Conservation (phyloP, 2,797 vertebrate genomes). For the Serranus cabrilla region DNA sequence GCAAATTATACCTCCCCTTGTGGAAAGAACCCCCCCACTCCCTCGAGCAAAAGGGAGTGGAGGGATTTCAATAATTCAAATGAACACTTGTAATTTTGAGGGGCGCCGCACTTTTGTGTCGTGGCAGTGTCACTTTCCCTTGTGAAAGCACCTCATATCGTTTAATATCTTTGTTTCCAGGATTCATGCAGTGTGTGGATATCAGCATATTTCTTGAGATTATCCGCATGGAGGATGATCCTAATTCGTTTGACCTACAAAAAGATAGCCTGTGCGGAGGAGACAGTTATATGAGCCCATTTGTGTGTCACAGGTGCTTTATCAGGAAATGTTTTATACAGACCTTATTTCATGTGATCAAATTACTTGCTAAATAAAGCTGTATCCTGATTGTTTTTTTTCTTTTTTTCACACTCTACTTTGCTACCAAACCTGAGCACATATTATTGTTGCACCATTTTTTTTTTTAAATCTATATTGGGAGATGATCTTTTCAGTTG, state of each 20-base stretch:
- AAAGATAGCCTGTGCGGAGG: slow-evolving; percentile 50
- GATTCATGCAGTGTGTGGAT: slow-evolving; percentile 58
- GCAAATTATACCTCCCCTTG: slow-evolving; percentile 53
- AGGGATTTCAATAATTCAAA: slow-evolving; percentile 72
- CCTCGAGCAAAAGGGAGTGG: slow-evolving; percentile 39
- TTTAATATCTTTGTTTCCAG: slow-evolving; percentile 73
- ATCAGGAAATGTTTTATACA: slow-evolving; percentile 45
- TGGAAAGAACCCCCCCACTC: slow-evolving; percentile 37
- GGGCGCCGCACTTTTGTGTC: slow-evolving; percentile 47
- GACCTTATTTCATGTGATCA: slow-evolving; percentile 34
- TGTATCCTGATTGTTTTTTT: not conserved
- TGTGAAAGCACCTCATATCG: slow-evolving; percentile 52
- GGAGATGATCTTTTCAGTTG: slow-evolving; percentile 35
- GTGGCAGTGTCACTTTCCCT: slow-evolving; percentile 54
- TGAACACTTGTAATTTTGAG: slow-evolving; percentile 67
- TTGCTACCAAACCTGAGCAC: slow-evolving; percentile 12
- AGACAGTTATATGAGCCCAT: slow-evolving; percentile 54
- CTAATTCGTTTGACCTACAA: slow-evolving; percentile 75
- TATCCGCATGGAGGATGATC: slow-evolving; percentile 69
- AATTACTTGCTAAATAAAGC: slow-evolving; percentile 16
- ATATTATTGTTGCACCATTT: not conserved
- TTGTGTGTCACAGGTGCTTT: slow-evolving; percentile 63
- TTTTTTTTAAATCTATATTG: slow-evolving; percentile 1
- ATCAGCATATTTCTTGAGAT: slow-evolving; percentile 73
- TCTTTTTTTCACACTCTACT: not conserved